Percentiles rank a stretch among this genome's conserved stretches.
Conservation (phyloP, 2,797 vertebrate species). For the Anas bernieri region DNA sequence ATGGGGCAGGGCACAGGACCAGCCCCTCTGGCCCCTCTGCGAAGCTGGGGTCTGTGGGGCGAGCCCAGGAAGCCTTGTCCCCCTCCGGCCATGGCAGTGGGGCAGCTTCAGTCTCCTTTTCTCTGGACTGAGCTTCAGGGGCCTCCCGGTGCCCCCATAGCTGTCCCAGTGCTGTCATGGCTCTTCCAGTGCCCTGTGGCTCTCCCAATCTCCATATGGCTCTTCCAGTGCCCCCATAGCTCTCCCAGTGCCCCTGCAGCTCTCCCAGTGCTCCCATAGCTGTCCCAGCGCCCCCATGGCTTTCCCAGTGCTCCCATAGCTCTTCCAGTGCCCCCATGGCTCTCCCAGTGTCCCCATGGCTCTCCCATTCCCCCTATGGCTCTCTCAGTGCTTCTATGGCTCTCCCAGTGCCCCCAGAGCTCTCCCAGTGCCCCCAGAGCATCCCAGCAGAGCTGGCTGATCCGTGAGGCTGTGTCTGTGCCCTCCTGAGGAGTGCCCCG, state of each 20-base stretch:
- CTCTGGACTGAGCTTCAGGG: background rate
- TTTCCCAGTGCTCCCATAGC: background rate
- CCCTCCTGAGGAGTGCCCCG: background rate
- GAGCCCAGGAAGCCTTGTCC: background rate
- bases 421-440: background rate
- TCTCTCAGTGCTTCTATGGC: background rate
- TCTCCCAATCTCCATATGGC: background rate
- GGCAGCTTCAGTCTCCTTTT: background rate
- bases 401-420: background rate
- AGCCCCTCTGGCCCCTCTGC: background rate
- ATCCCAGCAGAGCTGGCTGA: background rate
- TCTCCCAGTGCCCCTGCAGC: background rate
- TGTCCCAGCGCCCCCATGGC: background rate
- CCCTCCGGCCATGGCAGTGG: background rate
- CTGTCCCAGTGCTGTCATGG: background rate
- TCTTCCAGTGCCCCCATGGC: background rate
- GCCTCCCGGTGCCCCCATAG: background rate
- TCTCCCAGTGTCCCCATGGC: background rate
- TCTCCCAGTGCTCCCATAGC: too few relatives aligned
- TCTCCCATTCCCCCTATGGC: background rate
- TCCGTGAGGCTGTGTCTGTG: background rate
- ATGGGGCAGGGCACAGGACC: rapidly evolving
- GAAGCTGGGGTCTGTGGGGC: background rate
- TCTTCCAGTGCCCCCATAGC: background rate
- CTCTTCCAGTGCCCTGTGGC: background rate